Evolutionary conservation across 2,797 vertebrate genomes (phyloP).

Genomic region (Pteronotus mesoamericanus): DNA sequence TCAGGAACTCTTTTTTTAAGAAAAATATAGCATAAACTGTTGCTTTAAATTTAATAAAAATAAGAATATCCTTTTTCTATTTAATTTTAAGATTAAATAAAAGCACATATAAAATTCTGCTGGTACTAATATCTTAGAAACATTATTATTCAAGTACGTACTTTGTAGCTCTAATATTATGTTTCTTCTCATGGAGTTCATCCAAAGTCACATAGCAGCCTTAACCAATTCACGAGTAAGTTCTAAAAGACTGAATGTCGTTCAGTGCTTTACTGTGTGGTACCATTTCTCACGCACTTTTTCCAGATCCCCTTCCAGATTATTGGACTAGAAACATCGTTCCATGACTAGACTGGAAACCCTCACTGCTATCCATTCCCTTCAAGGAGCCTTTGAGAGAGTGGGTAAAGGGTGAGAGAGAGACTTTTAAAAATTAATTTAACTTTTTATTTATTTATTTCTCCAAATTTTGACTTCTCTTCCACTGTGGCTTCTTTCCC

Average conservation of each 20-base stretch:
- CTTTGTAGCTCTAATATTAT: neutral
- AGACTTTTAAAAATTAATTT: neutral
- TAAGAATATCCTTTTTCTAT: neutral
- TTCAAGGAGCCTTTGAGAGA: neutral
- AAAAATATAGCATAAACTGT: neutral
- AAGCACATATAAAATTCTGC: neutral
- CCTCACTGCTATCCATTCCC: neutral
- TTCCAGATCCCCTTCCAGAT: neutral
- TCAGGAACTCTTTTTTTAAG: neutral
- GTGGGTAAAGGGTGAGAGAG: neutral
- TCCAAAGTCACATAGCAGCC: neutral
- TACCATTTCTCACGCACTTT: neutral
- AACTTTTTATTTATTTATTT: neutral
- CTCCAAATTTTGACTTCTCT: neutral
- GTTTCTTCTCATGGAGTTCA: neutral
- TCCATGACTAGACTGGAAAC: neutral
- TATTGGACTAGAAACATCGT: neutral
- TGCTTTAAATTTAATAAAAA: neutral
- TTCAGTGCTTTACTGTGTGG: neutral
- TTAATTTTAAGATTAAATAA: conserved; percentile 11
- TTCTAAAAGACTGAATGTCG: neutral
- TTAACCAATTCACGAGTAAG: neutral
- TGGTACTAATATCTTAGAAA: neutral
- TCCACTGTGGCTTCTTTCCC: neutral
- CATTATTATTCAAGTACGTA: neutral